Percentiles rank a stretch among this genome's conserved stretches.
Conservation (phyloP, 2,113 vertebrate genomes). For the Solenodon paradoxus region DNA sequence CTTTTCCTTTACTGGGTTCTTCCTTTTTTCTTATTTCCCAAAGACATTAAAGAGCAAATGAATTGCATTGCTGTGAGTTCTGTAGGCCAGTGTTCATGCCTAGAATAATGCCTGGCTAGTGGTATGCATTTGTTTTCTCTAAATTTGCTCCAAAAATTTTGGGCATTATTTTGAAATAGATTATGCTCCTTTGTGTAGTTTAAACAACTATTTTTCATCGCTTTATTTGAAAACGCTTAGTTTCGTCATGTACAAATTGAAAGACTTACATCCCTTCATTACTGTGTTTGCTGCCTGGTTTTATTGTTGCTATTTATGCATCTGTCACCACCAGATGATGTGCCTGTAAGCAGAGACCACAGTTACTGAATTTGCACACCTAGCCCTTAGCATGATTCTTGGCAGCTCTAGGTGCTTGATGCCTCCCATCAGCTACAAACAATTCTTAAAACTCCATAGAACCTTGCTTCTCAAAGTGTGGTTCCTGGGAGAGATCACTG, state of each 20-base stretch:
- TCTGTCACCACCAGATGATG: background rate
- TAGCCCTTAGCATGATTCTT: background rate
- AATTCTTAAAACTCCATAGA: background rate
- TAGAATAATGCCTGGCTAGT: background rate
- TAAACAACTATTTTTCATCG: background rate
- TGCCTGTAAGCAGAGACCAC: background rate
- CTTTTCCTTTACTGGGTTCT: background rate
- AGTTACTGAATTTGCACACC: background rate
- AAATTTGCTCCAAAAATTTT: background rate
- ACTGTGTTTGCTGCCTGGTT: background rate
- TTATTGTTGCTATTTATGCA: background rate
- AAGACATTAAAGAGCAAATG: background rate
- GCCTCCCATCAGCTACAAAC: background rate
- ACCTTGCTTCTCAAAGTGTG: background rate
- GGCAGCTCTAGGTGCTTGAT: background rate
- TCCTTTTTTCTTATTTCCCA: background rate
- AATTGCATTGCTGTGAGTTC: background rate
- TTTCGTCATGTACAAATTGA: background rate
- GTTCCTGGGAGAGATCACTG: fast-evolving
- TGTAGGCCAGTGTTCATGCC: too few species aligned
- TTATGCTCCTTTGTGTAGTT: background rate
- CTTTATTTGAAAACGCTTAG: background rate
- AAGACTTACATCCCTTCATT: background rate
- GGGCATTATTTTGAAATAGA: background rate
- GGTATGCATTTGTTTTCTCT: background rate